Evolutionary conservation across 1,140 invertebrate species (phyloP).

Genomic region (Oryctes rhinoceros): DNA sequence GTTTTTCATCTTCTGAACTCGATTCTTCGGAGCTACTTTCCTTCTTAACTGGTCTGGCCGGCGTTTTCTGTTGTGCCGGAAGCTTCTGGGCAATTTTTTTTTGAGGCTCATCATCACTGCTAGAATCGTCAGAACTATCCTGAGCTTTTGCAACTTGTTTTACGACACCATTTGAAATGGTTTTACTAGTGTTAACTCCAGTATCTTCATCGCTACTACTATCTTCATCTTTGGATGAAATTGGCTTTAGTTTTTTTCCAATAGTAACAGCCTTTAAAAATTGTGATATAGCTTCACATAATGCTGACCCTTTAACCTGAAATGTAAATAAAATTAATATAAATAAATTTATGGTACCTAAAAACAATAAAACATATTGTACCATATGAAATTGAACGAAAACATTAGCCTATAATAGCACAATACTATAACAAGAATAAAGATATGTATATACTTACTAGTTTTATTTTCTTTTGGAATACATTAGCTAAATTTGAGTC

Average conservation of each 20-base stretch:
- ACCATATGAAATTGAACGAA: too few relatives aligned
- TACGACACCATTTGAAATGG: constrained; percentile 45
- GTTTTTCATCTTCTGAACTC: constrained; percentile 53
- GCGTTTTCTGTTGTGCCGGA: neutral
- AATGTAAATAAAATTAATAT: constrained; percentile 5
- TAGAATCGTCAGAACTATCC: constrained; percentile 31
- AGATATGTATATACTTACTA: too few relatives aligned
- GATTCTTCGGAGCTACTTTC: constrained; percentile 55
- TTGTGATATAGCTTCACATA: constrained; percentile 48
- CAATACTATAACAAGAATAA: too few relatives aligned
- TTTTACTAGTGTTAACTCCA: constrained; percentile 43
- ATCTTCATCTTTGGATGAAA: constrained; percentile 47
- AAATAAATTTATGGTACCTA: neutral
- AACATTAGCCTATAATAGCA: too few relatives aligned
- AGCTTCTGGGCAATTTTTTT: neutral
- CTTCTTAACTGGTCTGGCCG: constrained; percentile 46
- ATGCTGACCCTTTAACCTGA: constrained; percentile 45
- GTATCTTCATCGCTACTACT: constrained; percentile 53
- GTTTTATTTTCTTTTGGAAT: too few relatives aligned
- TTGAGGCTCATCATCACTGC: constrained; percentile 28
- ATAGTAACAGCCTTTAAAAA: constrained; percentile 49
- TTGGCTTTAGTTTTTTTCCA: constrained; percentile 49
- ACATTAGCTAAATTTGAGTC: too few relatives aligned
- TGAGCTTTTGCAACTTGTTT: constrained; percentile 40
- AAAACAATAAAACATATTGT: too few relatives aligned